These are phyloP conservation scores for Peromyscus aztecus DNA, from an alignment of 2,797 vertebrate species.

Conservation along the genomic window DNA sequence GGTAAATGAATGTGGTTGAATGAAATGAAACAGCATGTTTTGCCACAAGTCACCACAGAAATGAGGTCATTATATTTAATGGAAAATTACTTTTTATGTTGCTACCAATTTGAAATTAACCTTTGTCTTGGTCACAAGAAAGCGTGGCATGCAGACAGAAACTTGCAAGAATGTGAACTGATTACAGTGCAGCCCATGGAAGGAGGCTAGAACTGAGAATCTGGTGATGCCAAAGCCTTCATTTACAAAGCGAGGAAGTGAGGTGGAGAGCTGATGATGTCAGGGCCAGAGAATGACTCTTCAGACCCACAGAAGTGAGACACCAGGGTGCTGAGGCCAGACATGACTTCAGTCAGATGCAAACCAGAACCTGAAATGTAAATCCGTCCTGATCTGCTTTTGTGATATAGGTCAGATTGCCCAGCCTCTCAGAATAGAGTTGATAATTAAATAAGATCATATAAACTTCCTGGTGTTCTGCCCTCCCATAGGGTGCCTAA, in stretches of 20 bases:
- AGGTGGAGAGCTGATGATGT: background rate
- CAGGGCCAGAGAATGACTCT: background rate
- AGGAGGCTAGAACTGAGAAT: background rate
- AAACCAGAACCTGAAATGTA: background rate
- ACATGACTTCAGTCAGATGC: background rate
- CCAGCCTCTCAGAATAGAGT: background rate
- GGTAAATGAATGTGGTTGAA: conserved; percentile 65
- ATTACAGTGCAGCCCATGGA: background rate
- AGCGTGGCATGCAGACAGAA: conserved; percentile 34
- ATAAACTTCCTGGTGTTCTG: background rate
- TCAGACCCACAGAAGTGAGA: background rate
- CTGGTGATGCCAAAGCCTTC: background rate
- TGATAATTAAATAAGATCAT: background rate
- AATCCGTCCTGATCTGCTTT: too few species aligned
- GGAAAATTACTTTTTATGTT: conserved; percentile 74
- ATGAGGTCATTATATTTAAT: conserved; percentile 64
- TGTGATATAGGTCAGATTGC: background rate
- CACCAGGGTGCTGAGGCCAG: background rate
- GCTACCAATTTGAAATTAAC: conserved; percentile 68
- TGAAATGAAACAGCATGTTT: conserved; percentile 42
- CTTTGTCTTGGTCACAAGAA: conserved; percentile 70
- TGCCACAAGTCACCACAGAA: conserved; percentile 70
- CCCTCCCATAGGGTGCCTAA: background rate
- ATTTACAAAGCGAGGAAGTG: background rate
- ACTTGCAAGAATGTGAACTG: background rate